Evolutionary conservation across 1,140 invertebrate genomes (phyloP), one percentile per base, ranked within the genome.

Genomic region (Diorhabda sublineata): DNA sequence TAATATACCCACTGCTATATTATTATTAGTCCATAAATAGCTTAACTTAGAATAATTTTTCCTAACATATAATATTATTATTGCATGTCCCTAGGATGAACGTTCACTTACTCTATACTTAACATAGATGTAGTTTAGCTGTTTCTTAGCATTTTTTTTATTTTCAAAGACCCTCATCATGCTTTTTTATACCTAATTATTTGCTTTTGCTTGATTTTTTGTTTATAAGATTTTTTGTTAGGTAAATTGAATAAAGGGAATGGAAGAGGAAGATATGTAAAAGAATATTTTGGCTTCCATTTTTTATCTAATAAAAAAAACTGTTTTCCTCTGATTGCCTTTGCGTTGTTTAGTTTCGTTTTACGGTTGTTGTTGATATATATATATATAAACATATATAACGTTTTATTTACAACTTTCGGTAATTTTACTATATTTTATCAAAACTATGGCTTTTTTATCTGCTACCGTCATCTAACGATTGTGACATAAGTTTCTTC

Each of bases 31-130:
- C 74, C 72, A 75, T 79, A 78, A 73, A 75, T 78, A 78, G 74
- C 74, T 69, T 78, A 75, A 75, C 73, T 71, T 78, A 79, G 77
- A 78, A 78, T 78, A 77, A 79, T 76, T 78, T 75, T 76, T 74
- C 73, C 70, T 77, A 76, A 79, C 69, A 72, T 75, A 74, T 78
- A 76, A 77, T 68, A 69, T 78, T 75, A 76, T 76, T n/a, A 77
- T 79, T 78, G 77, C 78, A 79, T 79, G 78, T 71, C 74, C 77
- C 71, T 79, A 78, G 76, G 74, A 73, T 68, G 65, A 72, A 74
- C 45, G 66, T 71, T 75, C 64, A 71, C 77, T 76, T 75, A 77
- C 73, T 76, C 77, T 78, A 75, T 72, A 72, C 74, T 73, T 76
- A 79, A 72, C 71, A 74, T 77, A 77, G 73, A 72, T 73, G 68